Evolutionary conservation across 2,888 invertebrate species (phyloP), one percentile per base, ranked within the genome.

Genomic region (Daptonema setosum): DNA sequence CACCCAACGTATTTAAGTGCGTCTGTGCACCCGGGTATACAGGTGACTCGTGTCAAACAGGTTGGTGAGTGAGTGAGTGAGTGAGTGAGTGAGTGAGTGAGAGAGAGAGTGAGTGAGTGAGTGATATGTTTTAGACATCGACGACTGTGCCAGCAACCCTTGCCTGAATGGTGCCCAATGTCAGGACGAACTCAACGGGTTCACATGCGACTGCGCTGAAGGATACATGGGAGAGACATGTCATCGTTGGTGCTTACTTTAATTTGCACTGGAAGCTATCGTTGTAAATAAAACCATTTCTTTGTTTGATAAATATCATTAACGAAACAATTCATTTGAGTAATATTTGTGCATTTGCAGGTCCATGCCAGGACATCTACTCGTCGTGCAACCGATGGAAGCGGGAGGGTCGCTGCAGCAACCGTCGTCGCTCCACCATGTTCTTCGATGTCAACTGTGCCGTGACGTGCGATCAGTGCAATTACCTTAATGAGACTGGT

Each of bases 381-480:
- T 63, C 67, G 58, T 65, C 65, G 56, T 69, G 69, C 58, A 66
- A 67, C 51, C 61, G 68, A 28, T 69, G 69, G 69, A 66, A 67
- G 20, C 59, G 64, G 56, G 68, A 70, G 58, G 67, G 67, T 55
- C 67, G 67, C 54, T 69, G 69, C 55, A 65, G 64, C 47, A 60
- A 65, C 8, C 63, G 67, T 29, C 55, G 65, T 22, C 63, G 63
- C n/a, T 62, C 64, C 58, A 69, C 69, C 28, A 65, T 67, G 59
- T 69, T 67, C 58, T 69, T 69, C 59, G 67, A 69, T 59, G 62
- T 67, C 28, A 69, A 69, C 57, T 69, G 69, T 56, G 68, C 68
- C 1, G 60, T 68, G 26, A 64, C 66, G 17, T 69, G 69, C 59
- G 67, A 66, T 50, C 61, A 66, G 62, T 69, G 69, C 62, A 54